Evolutionary conservation across 2,113 vertebrate genomes (phyloP).

Genomic region (Hystrix cristata): DNA sequence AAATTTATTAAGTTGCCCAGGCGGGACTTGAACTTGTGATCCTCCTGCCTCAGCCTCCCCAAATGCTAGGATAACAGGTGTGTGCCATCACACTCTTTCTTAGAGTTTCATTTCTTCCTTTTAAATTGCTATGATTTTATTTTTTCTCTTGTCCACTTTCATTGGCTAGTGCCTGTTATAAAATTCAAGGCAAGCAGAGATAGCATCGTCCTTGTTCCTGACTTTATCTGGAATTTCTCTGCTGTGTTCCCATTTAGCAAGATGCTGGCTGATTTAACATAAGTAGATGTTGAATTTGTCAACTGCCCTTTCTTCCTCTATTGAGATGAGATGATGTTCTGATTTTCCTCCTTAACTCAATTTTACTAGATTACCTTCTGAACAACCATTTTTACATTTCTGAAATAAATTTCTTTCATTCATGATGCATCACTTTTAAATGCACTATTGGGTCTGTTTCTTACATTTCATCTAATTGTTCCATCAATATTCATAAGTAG

Average conservation of each 20-base stretch:
- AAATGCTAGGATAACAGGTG: neutral
- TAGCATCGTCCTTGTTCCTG: neutral
- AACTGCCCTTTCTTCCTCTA: neutral
- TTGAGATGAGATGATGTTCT: neutral
- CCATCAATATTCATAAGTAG: neutral
- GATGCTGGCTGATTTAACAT: neutral
- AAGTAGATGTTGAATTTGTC: neutral
- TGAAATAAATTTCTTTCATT: conserved; percentile 19
- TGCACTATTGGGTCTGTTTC: neutral
- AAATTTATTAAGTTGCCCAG: neutral
- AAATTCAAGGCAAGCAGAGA: neutral
- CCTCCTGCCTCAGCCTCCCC: neutral
- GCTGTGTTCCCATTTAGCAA: neutral
- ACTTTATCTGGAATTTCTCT: conserved; percentile 9
- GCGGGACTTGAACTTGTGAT: neutral
- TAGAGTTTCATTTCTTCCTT: neutral
- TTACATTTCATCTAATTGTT: neutral
- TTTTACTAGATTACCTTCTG: neutral
- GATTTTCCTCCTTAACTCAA: neutral
- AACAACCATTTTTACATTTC: neutral
- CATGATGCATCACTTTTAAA: conserved; percentile 4
- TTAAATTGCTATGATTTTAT: neutral
- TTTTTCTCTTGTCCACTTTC: neutral
- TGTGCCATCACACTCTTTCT: neutral
- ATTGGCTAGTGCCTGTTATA: neutral